Percentiles rank a stretch among this genome's conserved stretches.
Evolutionary conservation across 2,113 vertebrate genomes (phyloP).

Genomic region (Porphyrio hochstetteri): DNA sequence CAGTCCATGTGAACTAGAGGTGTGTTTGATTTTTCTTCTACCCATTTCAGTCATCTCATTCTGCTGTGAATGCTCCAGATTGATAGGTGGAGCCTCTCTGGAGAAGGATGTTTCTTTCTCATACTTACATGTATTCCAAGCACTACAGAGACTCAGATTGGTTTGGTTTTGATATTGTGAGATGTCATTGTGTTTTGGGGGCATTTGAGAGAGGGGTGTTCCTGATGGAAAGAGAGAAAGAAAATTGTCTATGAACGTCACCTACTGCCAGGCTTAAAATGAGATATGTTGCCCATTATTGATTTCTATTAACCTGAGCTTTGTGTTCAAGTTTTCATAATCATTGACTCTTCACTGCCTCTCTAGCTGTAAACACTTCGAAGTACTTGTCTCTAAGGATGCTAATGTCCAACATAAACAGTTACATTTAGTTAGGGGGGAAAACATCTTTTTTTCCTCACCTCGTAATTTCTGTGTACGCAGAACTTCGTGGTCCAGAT

Average conservation of each 20-base stretch:
- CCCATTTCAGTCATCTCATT: not conserved
- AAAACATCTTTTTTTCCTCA: not conserved
- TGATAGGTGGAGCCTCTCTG: not conserved
- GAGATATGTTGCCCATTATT: not conserved
- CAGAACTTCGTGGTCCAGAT: not conserved
- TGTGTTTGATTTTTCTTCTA: slow-evolving; percentile 24
- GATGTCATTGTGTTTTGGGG: not conserved
- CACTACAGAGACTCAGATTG: not conserved
- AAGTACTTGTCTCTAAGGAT: not conserved
- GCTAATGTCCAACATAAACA: not conserved
- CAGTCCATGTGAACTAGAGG: not conserved
- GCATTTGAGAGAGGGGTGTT: not conserved
- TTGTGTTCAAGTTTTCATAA: not conserved
- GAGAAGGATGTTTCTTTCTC: not conserved
- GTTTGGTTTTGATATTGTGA: not conserved
- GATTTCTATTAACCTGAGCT: not conserved
- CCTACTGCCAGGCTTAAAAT: not conserved
- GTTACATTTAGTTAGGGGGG: not conserved
- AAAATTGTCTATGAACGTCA: not conserved
- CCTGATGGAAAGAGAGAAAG: not conserved
- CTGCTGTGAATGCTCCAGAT: not conserved
- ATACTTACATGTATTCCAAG: rapidly evolving
- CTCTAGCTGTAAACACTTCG: not conserved
- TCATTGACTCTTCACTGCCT: not conserved
- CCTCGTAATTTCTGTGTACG: not conserved